These are phyloP conservation scores for Drosophila antonietae DNA, from an alignment of 2,888 invertebrate species.

Conservation along the genomic window DNA sequence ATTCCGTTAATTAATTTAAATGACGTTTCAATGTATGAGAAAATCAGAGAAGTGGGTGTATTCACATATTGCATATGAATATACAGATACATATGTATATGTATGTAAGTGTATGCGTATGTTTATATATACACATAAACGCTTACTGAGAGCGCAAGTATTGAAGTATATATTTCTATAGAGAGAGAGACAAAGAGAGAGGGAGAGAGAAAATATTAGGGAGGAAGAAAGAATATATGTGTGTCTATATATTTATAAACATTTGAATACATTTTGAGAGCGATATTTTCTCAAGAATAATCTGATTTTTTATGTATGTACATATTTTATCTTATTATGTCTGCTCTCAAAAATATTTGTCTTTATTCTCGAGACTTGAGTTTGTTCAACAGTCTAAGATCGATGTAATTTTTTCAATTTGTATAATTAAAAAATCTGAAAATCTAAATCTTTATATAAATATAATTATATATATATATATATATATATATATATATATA, in stretches of 20 bases:
- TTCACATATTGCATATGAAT: neutral
- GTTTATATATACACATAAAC: neutral
- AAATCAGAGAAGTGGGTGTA: neutral
- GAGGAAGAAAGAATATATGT: neutral
- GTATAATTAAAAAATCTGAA: conserved; percentile 4
- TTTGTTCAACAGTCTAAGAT: conserved; percentile 47
- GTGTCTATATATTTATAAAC: conserved; percentile 44
- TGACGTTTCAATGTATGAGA: neutral
- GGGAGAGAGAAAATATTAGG: no score
- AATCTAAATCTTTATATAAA: neutral
- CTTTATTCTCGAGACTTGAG: conserved; percentile 47
- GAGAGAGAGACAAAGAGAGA: no score
- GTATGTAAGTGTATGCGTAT: neutral
- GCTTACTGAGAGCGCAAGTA: neutral
- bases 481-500: neutral
- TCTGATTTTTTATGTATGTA: conserved; percentile 49
- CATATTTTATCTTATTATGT: conserved; percentile 54
- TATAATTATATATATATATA: neutral
- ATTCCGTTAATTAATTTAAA: neutral
- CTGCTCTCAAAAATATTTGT: conserved; percentile 54
- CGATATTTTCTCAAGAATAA: conserved; percentile 54
- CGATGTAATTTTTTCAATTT: conserved; percentile 31
- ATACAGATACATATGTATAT: no score
- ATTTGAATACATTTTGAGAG: conserved; percentile 30
- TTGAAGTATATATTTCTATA: neutral